These are phyloP conservation scores for Galagoides demidoff DNA, from an alignment of 2,797 vertebrate genomes.

Conservation along the genomic window DNA sequence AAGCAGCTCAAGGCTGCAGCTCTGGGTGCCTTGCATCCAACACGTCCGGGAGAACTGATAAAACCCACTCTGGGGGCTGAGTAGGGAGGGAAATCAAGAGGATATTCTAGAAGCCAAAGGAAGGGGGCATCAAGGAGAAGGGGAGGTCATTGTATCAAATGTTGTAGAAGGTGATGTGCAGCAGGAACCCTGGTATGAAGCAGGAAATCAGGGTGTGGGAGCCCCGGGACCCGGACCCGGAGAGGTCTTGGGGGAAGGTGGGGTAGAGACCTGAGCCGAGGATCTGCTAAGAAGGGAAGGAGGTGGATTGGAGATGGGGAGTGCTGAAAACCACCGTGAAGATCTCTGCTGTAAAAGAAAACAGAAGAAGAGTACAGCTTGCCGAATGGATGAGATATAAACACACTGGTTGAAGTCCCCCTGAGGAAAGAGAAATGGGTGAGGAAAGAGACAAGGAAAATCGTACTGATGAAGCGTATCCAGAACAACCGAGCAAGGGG, in stretches of 20 bases:
- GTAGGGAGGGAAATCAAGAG: not conserved
- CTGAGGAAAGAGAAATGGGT: not conserved
- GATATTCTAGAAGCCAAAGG: not conserved
- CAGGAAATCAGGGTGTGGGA: not conserved
- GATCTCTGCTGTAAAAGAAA: not conserved
- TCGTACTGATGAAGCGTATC: not conserved
- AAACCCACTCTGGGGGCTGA: not conserved
- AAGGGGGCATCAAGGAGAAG: not conserved
- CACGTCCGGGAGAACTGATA: not conserved
- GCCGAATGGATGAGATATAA: too few relatives aligned
- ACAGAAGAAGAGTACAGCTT: not conserved
- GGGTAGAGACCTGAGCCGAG: not conserved
- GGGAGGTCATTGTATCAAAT: not conserved
- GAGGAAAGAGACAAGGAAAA: not conserved
- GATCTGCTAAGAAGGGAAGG: not conserved
- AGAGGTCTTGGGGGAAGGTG: not conserved
- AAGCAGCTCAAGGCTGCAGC: not conserved
- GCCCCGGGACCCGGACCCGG: too few relatives aligned
- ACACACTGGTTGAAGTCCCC: not conserved
- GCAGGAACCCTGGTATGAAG: not conserved
- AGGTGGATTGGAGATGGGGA: not conserved
- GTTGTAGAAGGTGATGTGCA: not conserved
- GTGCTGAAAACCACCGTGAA: too few relatives aligned
- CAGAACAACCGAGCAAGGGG: not conserved
- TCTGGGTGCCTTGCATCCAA: not conserved